Percentiles rank a stretch among this genome's conserved stretches.
These are phyloP conservation scores for Cyclophora punctaria DNA, from an alignment of 2,888 invertebrate species.

Conservation along the genomic window DNA sequence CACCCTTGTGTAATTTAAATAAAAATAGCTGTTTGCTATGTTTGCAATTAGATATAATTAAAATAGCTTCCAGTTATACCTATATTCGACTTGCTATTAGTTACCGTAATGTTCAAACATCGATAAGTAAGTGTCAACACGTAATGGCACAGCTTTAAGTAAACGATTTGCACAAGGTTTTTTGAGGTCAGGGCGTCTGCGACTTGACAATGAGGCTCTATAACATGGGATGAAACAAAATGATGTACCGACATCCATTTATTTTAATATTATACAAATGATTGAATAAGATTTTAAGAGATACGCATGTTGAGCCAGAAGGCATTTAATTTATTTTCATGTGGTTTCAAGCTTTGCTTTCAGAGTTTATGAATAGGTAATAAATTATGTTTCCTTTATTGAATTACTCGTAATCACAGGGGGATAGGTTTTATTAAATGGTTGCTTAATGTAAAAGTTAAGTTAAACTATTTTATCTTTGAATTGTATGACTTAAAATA, in stretches of 20 bases:
- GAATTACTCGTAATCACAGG: constrained; percentile 19
- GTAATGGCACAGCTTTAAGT: constrained; percentile 16
- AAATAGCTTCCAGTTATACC: no score
- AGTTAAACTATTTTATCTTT: no score
- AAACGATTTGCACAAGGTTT: constrained; percentile 20
- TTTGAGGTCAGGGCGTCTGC: constrained; percentile 19
- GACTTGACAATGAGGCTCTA: constrained; percentile 12
- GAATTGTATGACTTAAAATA: no score
- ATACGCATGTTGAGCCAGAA: background rate
- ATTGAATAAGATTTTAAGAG: background rate
- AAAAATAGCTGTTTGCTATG: no score
- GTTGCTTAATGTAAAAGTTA: background rate
- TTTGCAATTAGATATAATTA: no score
- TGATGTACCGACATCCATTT: background rate
- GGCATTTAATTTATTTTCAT: constrained; percentile 1
- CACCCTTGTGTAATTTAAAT: constrained; percentile 2
- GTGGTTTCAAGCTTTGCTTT: no score
- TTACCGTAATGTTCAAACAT: no score
- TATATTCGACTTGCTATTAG: no score
- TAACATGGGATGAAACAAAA: constrained; percentile 1
- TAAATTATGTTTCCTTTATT: constrained; percentile 18
- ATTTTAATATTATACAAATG: no score
- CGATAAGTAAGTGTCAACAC: constrained; percentile 16
- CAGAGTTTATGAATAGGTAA: constrained; percentile 17
- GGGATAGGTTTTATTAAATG: constrained; percentile 1